Base-by-base conservation (phyloP, 2,113 vertebrate genomes). In the Gorsachius goisagi region DNA sequence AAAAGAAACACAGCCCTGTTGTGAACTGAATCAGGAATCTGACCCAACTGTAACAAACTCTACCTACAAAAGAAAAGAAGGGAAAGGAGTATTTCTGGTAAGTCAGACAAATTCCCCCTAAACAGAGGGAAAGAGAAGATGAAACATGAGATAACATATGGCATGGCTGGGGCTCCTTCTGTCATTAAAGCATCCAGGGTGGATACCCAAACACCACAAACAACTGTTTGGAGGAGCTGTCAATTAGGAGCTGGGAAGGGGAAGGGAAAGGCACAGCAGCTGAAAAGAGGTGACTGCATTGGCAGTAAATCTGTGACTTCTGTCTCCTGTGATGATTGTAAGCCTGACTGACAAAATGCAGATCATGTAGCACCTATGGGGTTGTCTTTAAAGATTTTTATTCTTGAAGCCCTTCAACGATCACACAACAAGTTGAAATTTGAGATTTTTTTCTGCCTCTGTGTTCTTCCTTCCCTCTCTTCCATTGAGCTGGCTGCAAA, bases 331-430 rank as follows among this genome's bases (percentile, higher is more conserved):
- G 59, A 78, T 68, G 56, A 92, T 19, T 87, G 64, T 82, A 85
- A 93, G 68, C 37, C 68, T 92, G 69, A 95, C 55, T 77, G 82
- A 97, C 78, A 97, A 97, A 94, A 97, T 97, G 95, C 96, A 96
- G 95, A 97, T 87, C 84, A 69, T 94, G 90, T 88, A 97, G 55
- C 84, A 94, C 91, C 95, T 96, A 93, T 96, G 93, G 94, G 83
- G 92, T 68, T 95, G 58, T 82, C 86, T 96, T 95, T 96, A 95
- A 96, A 97, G 68, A 13, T 41, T 90, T 95, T 83, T 86, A 92
- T 77, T 87, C 94, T 91, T 68, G 62, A 96, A 94, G 66, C 37
- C 44, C 91, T 88, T 96, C 96, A 96, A 97, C 97, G 93, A 94
- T 94, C 85, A 95, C 64, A 95, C 50, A 94, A 95, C 87, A 96